These are phyloP conservation scores for Saguinus imperator DNA, from an alignment of 2,113 vertebrate genomes.

Conservation along the genomic window DNA sequence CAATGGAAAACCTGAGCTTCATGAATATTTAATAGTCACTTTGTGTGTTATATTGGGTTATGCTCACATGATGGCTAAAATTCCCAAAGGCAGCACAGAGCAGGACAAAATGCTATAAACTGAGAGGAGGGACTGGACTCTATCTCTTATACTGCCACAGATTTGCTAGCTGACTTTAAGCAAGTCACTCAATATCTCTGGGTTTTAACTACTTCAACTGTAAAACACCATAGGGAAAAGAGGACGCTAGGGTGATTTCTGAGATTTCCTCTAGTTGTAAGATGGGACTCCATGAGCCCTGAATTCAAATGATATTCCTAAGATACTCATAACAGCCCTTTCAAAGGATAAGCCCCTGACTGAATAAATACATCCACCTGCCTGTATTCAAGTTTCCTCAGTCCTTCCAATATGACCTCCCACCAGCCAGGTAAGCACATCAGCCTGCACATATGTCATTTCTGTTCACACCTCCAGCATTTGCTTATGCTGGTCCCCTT, in stretches of 20 bases:
- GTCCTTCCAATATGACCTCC: not conserved
- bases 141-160: not conserved
- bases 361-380: not conserved
- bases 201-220: conserved; percentile 7
- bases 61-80: not conserved
- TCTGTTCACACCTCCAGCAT: not conserved
- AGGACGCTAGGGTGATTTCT: not conserved
- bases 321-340: not conserved
- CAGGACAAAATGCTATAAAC: not conserved
- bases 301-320: not conserved
- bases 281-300: not conserved
- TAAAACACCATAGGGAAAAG: not conserved
- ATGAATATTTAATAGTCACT: conserved; percentile 34
- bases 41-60: conserved; percentile 14
- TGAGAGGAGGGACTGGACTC: not conserved
- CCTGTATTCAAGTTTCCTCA: not conserved
- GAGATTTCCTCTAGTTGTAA: not conserved
- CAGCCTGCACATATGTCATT: not conserved
- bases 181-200: not conserved
- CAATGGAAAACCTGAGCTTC: conserved; percentile 7
- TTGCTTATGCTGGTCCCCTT: not conserved
- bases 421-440: not conserved
- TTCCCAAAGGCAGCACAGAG: not conserved
- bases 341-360: not conserved
- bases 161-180: not conserved